These are phyloP conservation scores for Periparus ater DNA, from an alignment of 2,797 vertebrate genomes.

Conservation along the genomic window DNA sequence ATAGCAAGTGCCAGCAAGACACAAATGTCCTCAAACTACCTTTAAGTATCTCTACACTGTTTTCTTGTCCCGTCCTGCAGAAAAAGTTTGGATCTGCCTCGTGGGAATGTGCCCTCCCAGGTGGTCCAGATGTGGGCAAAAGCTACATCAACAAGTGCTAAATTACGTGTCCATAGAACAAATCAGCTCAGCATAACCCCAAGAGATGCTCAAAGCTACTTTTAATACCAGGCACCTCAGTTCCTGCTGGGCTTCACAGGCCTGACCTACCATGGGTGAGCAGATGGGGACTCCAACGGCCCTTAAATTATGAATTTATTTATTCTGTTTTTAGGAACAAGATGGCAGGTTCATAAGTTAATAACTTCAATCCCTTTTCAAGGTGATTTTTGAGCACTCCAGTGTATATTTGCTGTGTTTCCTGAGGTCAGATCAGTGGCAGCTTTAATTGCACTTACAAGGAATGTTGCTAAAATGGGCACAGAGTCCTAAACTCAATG, in stretches of 20 bases:
- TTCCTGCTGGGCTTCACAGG: background rate
- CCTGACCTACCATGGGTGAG: background rate
- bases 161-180: fast-evolving
- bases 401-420: background rate
- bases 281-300: background rate
- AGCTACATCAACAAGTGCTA: background rate
- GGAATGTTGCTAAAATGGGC: slow-evolving; percentile 57
- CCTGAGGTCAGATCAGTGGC: slow-evolving; percentile 16
- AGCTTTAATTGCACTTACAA: slow-evolving; percentile 59
- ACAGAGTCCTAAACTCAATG: slow-evolving; percentile 58
- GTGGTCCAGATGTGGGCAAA: background rate
- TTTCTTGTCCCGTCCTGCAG: background rate
- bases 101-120: background rate
- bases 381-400: background rate
- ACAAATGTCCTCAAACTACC: slow-evolving; percentile 10
- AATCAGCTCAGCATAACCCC: background rate
- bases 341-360: no score
- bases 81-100: background rate
- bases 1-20: background rate
- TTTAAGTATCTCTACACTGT: background rate
- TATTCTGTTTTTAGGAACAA: background rate
- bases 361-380: background rate
- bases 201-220: background rate
- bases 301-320: background rate
- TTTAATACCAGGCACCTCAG: background rate